These are phyloP conservation scores for Pandemis heparana DNA, from an alignment of 2,888 invertebrate species.

Conservation along the genomic window DNA sequence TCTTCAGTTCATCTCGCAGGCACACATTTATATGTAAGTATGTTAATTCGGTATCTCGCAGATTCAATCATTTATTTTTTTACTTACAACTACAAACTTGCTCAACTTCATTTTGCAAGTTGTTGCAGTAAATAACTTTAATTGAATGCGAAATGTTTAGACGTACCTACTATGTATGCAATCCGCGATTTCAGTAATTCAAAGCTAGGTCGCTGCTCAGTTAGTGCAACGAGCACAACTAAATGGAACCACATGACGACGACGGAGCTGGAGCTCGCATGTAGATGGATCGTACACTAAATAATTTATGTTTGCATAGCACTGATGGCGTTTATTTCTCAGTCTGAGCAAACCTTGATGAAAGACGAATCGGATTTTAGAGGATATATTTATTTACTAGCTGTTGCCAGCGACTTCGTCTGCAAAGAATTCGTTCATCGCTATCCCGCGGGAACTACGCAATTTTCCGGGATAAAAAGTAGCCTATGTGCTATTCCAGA, in stretches of 20 bases:
- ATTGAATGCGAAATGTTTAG: conserved; percentile 19
- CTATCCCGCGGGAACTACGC: too few species aligned
- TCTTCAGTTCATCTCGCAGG: too few species aligned
- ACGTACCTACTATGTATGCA: neutral
- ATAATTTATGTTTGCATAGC: conserved; percentile 59
- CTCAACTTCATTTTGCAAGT: conserved; percentile 3
- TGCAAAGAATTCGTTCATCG: too few species aligned
- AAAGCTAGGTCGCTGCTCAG: conserved; percentile 41
- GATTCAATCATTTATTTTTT: neutral
- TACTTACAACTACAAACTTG: neutral
- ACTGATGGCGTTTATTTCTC: conserved; percentile 33
- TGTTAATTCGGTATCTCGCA: neutral
- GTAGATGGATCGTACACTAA: conserved; percentile 63
- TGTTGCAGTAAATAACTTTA: conserved; percentile 18
- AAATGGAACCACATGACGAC: conserved; percentile 63
- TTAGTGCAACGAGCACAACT: conserved; percentile 47
- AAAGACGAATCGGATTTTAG: neutral
- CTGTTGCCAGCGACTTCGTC: too few species aligned
- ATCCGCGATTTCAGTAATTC: conserved; percentile 32
- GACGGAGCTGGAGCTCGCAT: conserved; percentile 51
- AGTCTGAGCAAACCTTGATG: conserved; percentile 17
- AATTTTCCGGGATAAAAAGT: too few species aligned
- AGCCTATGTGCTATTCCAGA: too few species aligned
- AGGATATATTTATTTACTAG: neutral
- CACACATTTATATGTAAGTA: conserved; percentile 10